These are phyloP conservation scores for Eueremaeus valkanovi DNA, from an alignment of 2,888 invertebrate genomes.

Conservation along the genomic window DNA sequence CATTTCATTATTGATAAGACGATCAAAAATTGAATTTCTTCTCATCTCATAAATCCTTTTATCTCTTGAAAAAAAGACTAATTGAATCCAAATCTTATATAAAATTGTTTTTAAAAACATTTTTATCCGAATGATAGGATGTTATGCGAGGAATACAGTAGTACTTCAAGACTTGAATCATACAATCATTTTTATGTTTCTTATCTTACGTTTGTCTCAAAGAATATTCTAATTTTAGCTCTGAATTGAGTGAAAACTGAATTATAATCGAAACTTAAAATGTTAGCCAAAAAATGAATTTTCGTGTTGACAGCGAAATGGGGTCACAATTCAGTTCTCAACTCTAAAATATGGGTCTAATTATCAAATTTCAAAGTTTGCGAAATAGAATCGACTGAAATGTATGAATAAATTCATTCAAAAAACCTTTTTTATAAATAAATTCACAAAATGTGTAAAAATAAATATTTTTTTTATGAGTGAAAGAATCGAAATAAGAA, in stretches of 20 bases:
- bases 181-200: too few relatives aligned
- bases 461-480: not conserved
- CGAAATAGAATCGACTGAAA: too few relatives aligned
- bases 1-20: not conserved
- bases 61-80: not conserved
- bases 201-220: too few relatives aligned
- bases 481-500: not conserved
- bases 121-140: too few relatives aligned
- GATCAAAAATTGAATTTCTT: conserved; percentile 1
- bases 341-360: not conserved
- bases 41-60: not conserved
- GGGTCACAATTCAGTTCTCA: not conserved
- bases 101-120: not conserved
- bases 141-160: too few relatives aligned
- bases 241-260: not conserved
- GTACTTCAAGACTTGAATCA: too few relatives aligned
- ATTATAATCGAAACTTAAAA: not conserved
- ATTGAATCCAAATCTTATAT: not conserved
- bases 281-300: not conserved
- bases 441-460: not conserved
- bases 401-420: too few relatives aligned
- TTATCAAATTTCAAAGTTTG: not conserved
- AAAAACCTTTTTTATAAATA: not conserved
- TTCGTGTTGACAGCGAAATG: not conserved
- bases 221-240: not conserved